Conservation (phyloP, 2,113 vertebrate genomes). For the Ictalurus punctatus region DNA sequence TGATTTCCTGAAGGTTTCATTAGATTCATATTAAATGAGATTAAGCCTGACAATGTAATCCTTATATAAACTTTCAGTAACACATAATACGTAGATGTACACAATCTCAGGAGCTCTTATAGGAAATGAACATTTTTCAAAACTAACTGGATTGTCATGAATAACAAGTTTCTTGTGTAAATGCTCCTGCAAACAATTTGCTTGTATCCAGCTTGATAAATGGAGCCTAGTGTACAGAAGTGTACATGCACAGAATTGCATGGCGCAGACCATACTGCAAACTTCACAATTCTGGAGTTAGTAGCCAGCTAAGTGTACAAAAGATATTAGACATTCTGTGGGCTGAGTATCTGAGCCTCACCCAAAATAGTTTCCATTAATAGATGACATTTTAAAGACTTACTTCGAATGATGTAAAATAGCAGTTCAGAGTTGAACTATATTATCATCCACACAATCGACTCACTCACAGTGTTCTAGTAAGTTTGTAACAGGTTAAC, state of each 20-base stretch:
- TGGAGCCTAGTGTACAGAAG: background rate
- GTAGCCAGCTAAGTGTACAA: background rate
- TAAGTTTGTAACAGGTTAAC: background rate
- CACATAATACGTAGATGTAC: too few relatives aligned
- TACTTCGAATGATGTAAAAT: background rate
- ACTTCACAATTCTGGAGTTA: background rate
- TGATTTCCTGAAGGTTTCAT: slow-evolving; percentile 6
- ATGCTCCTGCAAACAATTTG: background rate
- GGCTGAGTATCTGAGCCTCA: background rate
- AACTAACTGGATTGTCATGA: background rate
- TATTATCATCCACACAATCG: background rate
- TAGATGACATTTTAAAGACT: too few relatives aligned
- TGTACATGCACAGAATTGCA: slow-evolving; percentile 1
- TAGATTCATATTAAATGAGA: background rate
- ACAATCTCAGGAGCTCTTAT: too few relatives aligned
- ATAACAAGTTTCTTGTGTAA: background rate
- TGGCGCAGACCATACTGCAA: background rate
- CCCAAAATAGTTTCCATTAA: background rate
- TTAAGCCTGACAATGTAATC: background rate
- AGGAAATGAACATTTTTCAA: background rate
- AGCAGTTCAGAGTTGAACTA: background rate
- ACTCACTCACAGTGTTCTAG: too few relatives aligned
- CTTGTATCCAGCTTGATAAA: background rate
- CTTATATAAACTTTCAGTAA: background rate
- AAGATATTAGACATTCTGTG: background rate